Percentiles rank a stretch among this genome's conserved stretches.
Evolutionary conservation across 2,888 invertebrate genomes (phyloP).

Genomic region (Sabatieria punctata): DNA sequence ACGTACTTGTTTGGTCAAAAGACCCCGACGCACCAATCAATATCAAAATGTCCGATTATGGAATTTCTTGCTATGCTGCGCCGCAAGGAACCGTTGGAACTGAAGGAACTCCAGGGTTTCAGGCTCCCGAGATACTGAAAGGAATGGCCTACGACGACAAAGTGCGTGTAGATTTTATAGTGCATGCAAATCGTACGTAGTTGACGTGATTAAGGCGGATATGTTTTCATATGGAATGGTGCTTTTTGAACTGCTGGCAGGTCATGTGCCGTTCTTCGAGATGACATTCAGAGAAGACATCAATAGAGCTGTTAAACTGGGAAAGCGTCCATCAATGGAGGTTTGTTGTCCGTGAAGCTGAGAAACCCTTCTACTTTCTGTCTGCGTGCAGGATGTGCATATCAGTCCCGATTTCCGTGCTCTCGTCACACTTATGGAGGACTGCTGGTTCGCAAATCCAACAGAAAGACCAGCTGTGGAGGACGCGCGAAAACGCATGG

Average conservation of each 20-base stretch:
- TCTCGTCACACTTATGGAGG: background rate
- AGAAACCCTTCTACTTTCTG: background rate
- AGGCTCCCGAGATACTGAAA: slow-evolving; percentile 5
- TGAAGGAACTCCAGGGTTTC: slow-evolving; percentile 1
- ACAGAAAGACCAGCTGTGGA: background rate
- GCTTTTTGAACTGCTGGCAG: slow-evolving; percentile 5
- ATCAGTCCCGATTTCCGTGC: slow-evolving; percentile 1
- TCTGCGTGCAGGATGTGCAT: slow-evolving; percentile 2
- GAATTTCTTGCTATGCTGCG: slow-evolving; percentile 1
- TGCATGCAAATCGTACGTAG: background rate
- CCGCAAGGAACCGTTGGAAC: background rate
- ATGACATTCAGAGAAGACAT: slow-evolving; percentile 6
- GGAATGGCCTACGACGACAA: slow-evolving; percentile 6
- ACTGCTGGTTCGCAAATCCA: slow-evolving; percentile 2
- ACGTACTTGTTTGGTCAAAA: background rate
- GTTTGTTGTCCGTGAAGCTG: background rate
- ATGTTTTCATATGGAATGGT: slow-evolving; percentile 8
- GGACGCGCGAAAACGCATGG: background rate
- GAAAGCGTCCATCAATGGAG: slow-evolving; percentile 4
- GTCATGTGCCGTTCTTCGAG: slow-evolving; percentile 3
- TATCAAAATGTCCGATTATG: background rate
- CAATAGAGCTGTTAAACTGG: slow-evolving; percentile 6
- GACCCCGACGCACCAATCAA: background rate
- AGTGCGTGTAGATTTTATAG: background rate
- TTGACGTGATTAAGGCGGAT: slow-evolving; percentile 7